phyloP scores from a whole-genome alignment of 2,113 vertebrate species.

The Lampris megalopsis region DNA sequence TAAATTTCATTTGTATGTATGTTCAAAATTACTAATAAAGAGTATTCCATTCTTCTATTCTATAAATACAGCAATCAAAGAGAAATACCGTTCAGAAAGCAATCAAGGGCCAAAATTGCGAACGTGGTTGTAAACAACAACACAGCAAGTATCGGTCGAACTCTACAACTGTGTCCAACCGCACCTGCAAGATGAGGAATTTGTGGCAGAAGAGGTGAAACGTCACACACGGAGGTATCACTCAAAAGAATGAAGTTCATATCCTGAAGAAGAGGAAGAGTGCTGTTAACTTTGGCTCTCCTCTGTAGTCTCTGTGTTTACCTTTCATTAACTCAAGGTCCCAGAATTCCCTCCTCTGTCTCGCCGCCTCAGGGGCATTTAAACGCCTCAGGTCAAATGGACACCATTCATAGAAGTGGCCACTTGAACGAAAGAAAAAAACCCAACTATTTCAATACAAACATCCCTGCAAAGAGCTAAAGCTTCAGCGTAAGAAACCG shows the following conservation, averaged over 20 bases:
- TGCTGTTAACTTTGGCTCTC: constrained; percentile 67
- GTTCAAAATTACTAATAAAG: too few relatives aligned
- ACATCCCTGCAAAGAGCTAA: not conserved
- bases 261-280: constrained; percentile 70
- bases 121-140: constrained; percentile 1
- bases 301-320: constrained; percentile 71
- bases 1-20: too few relatives aligned
- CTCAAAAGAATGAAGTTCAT: constrained; percentile 77
- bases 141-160: constrained; percentile 16
- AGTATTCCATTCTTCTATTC: too few relatives aligned
- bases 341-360: constrained; percentile 43
- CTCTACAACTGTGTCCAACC: not conserved
- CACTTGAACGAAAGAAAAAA: constrained; percentile 36
- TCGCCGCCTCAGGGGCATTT: constrained; percentile 26
- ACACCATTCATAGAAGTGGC: constrained; percentile 29
- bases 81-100: too few relatives aligned
- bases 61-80: too few relatives aligned
- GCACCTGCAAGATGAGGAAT: constrained; percentile 45
- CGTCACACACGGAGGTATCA: constrained; percentile 57
- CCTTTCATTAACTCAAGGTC: constrained; percentile 79
- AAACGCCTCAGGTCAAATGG: constrained; percentile 50
- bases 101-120: not conserved
- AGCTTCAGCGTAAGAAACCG: too few relatives aligned
- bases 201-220: constrained; percentile 52
- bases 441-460: not conserved